These are phyloP conservation scores for Dipodomys stephensi DNA, from an alignment of 2,113 vertebrate genomes.

Conservation along the genomic window DNA sequence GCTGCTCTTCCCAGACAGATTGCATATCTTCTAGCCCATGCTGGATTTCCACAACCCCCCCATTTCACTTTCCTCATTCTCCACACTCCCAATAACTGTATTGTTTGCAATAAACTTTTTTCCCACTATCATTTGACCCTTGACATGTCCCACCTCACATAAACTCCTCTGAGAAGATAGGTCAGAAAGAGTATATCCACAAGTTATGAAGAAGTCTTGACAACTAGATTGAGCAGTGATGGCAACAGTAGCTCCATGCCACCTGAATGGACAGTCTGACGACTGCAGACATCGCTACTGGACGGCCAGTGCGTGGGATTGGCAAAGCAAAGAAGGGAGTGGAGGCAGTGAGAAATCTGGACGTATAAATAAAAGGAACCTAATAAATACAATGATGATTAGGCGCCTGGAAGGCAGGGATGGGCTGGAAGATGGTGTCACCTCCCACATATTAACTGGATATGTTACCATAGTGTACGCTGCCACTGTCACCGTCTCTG, in stretches of 20 bases:
- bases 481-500: not conserved
- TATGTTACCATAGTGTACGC: not conserved
- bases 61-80: not conserved
- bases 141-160: fast-evolving
- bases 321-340: not conserved
- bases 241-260: not conserved
- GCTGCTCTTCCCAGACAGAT: not conserved
- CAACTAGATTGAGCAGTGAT: not conserved
- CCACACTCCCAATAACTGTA: not conserved
- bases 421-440: fast-evolving
- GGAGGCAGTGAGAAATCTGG: no score
- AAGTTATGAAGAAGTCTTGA: not conserved
- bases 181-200: not conserved
- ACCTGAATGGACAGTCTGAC: not conserved
- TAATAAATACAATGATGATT: no score
- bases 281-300: not conserved
- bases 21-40: not conserved
- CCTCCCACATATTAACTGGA: not conserved
- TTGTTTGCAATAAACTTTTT: not conserved
- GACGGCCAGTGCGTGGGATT: not conserved
- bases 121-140: no score
- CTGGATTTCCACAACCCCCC: not conserved
- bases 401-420: not conserved
- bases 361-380: no score
- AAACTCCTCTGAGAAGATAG: not conserved